Conservation (phyloP, 2,888 invertebrate species). For the Druceiella hillmani region DNA sequence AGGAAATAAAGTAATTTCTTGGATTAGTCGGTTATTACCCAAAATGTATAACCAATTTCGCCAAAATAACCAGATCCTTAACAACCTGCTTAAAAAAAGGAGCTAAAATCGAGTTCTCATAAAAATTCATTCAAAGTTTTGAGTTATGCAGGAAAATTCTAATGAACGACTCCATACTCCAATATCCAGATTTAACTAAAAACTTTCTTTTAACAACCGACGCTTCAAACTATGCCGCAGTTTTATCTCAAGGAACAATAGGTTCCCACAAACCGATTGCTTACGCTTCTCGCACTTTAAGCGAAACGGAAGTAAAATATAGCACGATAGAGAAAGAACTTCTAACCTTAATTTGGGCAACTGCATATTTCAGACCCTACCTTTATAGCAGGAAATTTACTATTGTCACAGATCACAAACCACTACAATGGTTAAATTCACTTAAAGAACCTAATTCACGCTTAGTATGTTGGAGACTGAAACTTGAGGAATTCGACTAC, state of each 20-base stretch:
- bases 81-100: constrained; percentile 13
- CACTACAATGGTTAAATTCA: not conserved
- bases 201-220: constrained; percentile 22
- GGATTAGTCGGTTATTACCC: too few species aligned
- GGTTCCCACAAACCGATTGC: constrained; percentile 20
- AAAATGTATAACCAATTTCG: constrained; percentile 16
- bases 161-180: constrained; percentile 18
- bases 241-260: constrained; percentile 18
- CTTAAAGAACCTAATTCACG: constrained; percentile 3
- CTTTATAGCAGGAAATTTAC: constrained; percentile 10
- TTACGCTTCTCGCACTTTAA: constrained; percentile 23
- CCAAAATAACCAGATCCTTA: constrained; percentile 22
- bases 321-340: constrained; percentile 18
- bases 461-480: constrained; percentile 1
- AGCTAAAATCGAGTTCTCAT: too few species aligned
- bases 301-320: constrained; percentile 22
- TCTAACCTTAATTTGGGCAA: constrained; percentile 13
- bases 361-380: constrained; percentile 14
- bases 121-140: constrained; percentile 21
- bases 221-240: constrained; percentile 13
- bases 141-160: constrained; percentile 13
- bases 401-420: constrained; percentile 4
- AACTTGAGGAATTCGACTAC: constrained; percentile 14
- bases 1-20: too few species aligned
- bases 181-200: constrained; percentile 19